A percentile compares a stretch with the other conserved stretches of the same genome.
Conservation (phyloP, 2,113 vertebrate genomes). For the Eretmochelys imbricata region DNA sequence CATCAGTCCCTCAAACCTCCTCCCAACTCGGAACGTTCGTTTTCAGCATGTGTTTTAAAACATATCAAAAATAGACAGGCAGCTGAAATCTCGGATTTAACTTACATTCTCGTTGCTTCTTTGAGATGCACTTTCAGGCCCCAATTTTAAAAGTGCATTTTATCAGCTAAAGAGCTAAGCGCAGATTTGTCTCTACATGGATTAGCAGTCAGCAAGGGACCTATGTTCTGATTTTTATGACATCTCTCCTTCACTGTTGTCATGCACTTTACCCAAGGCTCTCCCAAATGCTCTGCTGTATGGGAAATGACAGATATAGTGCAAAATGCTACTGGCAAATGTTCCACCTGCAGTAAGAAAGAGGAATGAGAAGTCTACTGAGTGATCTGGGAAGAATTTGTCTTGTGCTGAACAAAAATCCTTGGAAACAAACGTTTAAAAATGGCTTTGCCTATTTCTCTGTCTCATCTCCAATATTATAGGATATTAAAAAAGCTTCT, state of each 20-base stretch:
- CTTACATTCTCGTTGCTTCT: not conserved
- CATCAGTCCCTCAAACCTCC: not conserved
- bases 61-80: not conserved
- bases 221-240: not conserved
- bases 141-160: slow-evolving; percentile 9
- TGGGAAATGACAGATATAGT: not conserved
- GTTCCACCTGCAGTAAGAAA: not conserved
- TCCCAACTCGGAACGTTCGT: not conserved
- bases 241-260: not conserved
- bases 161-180: not conserved
- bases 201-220: not conserved
- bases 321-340: slow-evolving; percentile 1
- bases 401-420: not conserved
- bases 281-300: not conserved
- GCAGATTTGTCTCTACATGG: slow-evolving; percentile 11
- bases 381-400: not conserved
- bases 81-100: not conserved
- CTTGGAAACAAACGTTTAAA: slow-evolving; percentile 5
- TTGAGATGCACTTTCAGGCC: not conserved
- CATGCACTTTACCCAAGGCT: not conserved
- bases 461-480: not conserved
- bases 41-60: not conserved
- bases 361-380: not conserved
- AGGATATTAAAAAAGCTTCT: not conserved
- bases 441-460: not conserved